Conservation (phyloP, 2,888 invertebrate species). For the Hirtodrosophila confusa region DNA sequence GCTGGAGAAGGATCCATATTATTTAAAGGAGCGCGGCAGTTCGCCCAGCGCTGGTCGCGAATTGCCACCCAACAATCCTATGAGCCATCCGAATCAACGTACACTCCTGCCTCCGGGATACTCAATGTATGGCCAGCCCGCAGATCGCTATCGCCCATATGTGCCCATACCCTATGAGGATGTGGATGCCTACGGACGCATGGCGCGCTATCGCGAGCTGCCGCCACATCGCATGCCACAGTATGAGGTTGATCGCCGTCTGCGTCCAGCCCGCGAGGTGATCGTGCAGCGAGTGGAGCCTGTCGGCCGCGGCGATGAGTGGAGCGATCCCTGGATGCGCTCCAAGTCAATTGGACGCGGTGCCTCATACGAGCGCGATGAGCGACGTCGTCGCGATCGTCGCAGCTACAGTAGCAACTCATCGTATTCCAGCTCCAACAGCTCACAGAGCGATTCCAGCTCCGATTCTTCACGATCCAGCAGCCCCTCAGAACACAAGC, state of each 20-base stretch:
- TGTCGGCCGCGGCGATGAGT: slow-evolving; percentile 90
- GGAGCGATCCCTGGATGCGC: slow-evolving; percentile 98
- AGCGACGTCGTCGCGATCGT: slow-evolving; percentile 81
- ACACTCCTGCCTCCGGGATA: slow-evolving; percentile 52
- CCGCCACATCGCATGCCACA: slow-evolving; percentile 86
- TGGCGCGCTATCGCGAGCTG: slow-evolving; percentile 85
- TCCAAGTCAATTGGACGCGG: slow-evolving; percentile 87
- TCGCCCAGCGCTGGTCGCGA: slow-evolving; percentile 54
- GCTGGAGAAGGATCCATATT: slow-evolving; percentile 89
- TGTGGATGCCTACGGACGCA: slow-evolving; percentile 84
- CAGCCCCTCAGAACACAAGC: slow-evolving; percentile 78
- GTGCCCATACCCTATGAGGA: slow-evolving; percentile 80
- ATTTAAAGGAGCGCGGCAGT: slow-evolving; percentile 87
- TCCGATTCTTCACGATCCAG: slow-evolving; percentile 85
- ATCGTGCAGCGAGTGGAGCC: slow-evolving; percentile 89
- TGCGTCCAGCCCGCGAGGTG: slow-evolving; percentile 89
- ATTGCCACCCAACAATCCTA: slow-evolving; percentile 73
- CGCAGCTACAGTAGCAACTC: slow-evolving; percentile 84
- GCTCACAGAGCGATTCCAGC: slow-evolving; percentile 88
- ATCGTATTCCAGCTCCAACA: slow-evolving; percentile 87
- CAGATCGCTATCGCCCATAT: slow-evolving; percentile 79
- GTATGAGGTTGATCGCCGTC: slow-evolving; percentile 86
- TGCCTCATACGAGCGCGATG: slow-evolving; percentile 77
- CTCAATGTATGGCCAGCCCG: slow-evolving; percentile 82
- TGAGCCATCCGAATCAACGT: slow-evolving; percentile 52